Conservation (phyloP, 2,888 invertebrate genomes). For the Gortyna flavago region DNA sequence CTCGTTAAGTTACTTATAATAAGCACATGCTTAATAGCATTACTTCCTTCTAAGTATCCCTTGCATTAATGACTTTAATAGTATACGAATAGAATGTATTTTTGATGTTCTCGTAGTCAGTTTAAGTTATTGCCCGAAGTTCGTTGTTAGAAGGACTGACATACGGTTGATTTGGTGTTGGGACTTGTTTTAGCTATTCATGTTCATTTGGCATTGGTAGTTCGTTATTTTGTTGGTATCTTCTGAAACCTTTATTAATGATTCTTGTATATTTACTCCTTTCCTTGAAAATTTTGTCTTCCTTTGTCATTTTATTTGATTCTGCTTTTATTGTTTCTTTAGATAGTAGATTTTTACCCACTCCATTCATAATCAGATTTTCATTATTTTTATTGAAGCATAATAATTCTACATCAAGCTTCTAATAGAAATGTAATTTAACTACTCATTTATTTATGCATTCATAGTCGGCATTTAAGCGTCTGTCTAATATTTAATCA, state of each 20-base stretch:
- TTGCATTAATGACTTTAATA: constrained; percentile 66
- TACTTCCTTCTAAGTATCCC: constrained; percentile 78
- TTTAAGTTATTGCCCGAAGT: constrained; percentile 45
- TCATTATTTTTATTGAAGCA: background rate
- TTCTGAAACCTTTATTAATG: constrained; percentile 31
- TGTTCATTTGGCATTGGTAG: constrained; percentile 46
- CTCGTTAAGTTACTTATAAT: constrained; percentile 81
- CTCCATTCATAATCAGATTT: background rate
- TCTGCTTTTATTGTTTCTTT: constrained; percentile 4
- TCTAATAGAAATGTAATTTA: background rate
- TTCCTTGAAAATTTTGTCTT: constrained; percentile 30
- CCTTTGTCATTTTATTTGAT: background rate
- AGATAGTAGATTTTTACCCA: background rate
- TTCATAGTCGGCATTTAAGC: background rate
- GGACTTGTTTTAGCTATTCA: constrained; percentile 44
- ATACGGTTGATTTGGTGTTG: constrained; percentile 39
- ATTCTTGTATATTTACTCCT: constrained; percentile 3
- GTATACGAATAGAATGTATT: constrained; percentile 67
- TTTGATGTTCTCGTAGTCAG: constrained; percentile 35
- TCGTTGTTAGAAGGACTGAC: constrained; percentile 55
- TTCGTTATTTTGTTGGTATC: constrained; percentile 16
- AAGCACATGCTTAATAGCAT: constrained; percentile 80
- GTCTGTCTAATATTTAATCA: constrained; percentile 29
- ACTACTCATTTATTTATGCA: background rate
- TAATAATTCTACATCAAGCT: background rate